Evolutionary conservation across 2,113 vertebrate genomes (phyloP).

Genomic region (Podilymbus podiceps): DNA sequence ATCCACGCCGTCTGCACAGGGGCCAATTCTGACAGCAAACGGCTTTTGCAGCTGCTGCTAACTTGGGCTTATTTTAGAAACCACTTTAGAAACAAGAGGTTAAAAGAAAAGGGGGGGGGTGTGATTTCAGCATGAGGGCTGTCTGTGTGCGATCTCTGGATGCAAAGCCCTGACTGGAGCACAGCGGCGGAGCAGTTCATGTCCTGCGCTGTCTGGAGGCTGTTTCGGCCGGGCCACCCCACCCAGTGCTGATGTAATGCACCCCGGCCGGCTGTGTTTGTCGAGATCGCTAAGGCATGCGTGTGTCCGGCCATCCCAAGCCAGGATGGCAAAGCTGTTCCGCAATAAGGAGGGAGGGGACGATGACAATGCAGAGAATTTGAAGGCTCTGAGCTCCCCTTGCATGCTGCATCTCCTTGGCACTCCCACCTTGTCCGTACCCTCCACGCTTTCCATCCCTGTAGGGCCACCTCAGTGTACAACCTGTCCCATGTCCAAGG

Average conservation of each 20-base stretch:
- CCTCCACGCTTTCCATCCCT: rapidly evolving
- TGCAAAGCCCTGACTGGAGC: slow-evolving; percentile 25
- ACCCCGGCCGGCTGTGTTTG: slow-evolving; percentile 57
- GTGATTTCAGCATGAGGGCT: neutral
- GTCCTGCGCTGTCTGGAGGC: slow-evolving; percentile 41
- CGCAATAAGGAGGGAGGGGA: neutral
- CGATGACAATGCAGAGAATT: neutral
- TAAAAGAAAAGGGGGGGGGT: slow-evolving; percentile 16
- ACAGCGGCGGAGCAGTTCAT: slow-evolving; percentile 37
- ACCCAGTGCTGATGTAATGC: slow-evolving; percentile 73
- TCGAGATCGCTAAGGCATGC: slow-evolving; percentile 28
- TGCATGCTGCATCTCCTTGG: rapidly evolving
- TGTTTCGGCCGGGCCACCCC: slow-evolving; percentile 61
- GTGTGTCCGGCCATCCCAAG: neutral
- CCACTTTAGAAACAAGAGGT: slow-evolving; percentile 67
- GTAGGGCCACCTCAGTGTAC: neutral
- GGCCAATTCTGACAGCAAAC: slow-evolving; percentile 57
- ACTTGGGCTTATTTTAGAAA: slow-evolving; percentile 67
- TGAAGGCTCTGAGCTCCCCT: neutral
- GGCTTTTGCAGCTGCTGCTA: slow-evolving; percentile 25
- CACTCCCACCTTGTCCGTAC: neutral
- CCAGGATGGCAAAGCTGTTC: slow-evolving; percentile 24
- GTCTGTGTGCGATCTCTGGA: neutral
- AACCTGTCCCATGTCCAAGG: neutral
- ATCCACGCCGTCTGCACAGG: slow-evolving; percentile 38